A percentile compares a stretch with the other conserved stretches of the same genome.
These are phyloP conservation scores for Volucella zonaria DNA, from an alignment of 2,888 invertebrate species.

Conservation along the genomic window DNA sequence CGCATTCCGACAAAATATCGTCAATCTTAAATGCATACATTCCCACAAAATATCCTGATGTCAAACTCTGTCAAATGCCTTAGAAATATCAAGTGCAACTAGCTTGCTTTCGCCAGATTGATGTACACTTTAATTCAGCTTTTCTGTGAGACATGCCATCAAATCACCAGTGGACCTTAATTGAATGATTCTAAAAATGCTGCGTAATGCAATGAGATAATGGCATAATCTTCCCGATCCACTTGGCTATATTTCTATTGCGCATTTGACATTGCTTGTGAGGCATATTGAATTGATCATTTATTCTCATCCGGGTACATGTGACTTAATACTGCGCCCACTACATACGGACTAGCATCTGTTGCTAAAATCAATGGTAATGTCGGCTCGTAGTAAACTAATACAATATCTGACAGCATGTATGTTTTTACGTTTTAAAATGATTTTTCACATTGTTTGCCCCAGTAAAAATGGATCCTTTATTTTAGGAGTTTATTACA, in stretches of 20 bases:
- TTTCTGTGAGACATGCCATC: too few species aligned
- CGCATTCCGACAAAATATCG: too few species aligned
- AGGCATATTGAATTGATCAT: constrained; percentile 38
- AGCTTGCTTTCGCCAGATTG: too few species aligned
- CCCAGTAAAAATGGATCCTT: constrained; percentile 74
- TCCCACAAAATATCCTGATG: too few species aligned
- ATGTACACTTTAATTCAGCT: too few species aligned
- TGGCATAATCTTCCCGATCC: too few species aligned
- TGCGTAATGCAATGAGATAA: too few species aligned
- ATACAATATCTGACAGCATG: constrained; percentile 69
- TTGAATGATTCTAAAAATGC: too few species aligned
- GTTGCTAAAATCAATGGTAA: constrained; percentile 26
- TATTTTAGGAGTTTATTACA: constrained; percentile 75
- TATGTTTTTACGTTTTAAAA: constrained; percentile 74
- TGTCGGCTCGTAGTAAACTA: constrained; percentile 75
- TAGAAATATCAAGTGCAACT: too few species aligned
- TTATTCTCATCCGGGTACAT: constrained; percentile 38
- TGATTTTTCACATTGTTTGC: constrained; percentile 65
- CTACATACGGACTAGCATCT: constrained; percentile 23
- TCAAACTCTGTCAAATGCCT: too few species aligned
- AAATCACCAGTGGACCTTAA: too few species aligned
- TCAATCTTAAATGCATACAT: too few species aligned
- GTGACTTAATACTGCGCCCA: constrained; percentile 38
- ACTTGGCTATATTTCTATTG: constrained; percentile 66
- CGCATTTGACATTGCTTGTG: constrained; percentile 25